Evolutionary conservation across 2,888 invertebrate species (phyloP), one percentile per base, ranked within the genome.

Genomic region (Lycia hirtaria): DNA sequence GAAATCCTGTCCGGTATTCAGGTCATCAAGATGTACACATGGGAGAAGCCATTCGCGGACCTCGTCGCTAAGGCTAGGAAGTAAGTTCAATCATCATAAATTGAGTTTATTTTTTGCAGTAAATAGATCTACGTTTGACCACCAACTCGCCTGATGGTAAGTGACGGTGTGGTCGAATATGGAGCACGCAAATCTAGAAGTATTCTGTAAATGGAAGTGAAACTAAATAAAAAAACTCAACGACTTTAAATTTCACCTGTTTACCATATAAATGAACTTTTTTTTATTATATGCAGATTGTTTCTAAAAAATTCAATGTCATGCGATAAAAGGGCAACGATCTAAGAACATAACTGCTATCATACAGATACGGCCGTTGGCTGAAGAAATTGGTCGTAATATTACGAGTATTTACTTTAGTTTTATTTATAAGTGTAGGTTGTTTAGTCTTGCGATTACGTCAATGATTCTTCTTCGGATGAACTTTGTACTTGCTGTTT

Each of bases 21-120:
- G 75, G 96, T 97, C 12, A 97, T 98, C 75, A 98, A 98, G 89
- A 97, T 97, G 97, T 97, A 97, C 81, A 96, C 97, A 0, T 98
- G 97, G 95, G 98, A 98, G 83, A 94, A 94, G 67, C 96, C 97
- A 0, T 97, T 98, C 76, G 95, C 95, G 1, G 93, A 94, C 51
- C 87, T 97, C 9, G 94, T 97, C 4, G 94, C 93, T 52, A 91
- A 93, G 60, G 94, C 96, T 0, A 92, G 97, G 80, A 94, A 93
- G 96, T 97, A 85, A 90, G 93, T 88, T n/a, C n/a, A n/a, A n/a
- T n/a, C n/a, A n/a, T n/a, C n/a, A n/a, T n/a, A n/a, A n/a, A n/a
- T n/a, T n/a, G n/a, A n/a, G n/a, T n/a, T n/a, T n/a, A n/a, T n/a
- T n/a, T n/a, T n/a, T n/a, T n/a, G n/a, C n/a, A n/a, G n/a, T n/a